Base-by-base conservation (phyloP, 2,888 invertebrate genomes). In the Eumacrocentrus americanus region DNA sequence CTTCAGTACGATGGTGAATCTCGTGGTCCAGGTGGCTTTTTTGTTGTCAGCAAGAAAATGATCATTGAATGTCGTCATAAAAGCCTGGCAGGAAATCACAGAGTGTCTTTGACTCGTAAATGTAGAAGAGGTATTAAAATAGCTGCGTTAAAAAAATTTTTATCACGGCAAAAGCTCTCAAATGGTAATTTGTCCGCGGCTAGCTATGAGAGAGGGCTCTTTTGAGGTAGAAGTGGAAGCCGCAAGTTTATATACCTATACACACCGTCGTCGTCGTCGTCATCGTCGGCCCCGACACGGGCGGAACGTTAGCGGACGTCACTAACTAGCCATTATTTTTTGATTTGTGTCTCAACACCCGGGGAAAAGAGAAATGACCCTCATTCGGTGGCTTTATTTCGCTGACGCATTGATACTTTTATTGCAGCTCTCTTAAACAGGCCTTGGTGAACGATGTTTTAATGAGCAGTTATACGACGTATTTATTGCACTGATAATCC, bases 281-380 rank as follows among this genome's bases (percentile, higher is more conserved):
- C n/a, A n/a, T n/a, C n/a, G n/a, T n/a, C n/a, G n/a, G n/a, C n/a
- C n/a, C n/a, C n/a, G n/a, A n/a, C n/a, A n/a, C n/a, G n/a, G 55
- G 57, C 14, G 48, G 44, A 44, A 48, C 63, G 58, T 58, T 65
- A n/a, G n/a, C n/a, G n/a, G n/a, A n/a, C n/a, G n/a, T n/a, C n/a
- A 9, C 70, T 68, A 72, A 69, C 72, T 68, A 69, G 67, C 68
- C 65, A 71, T 72, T 71, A 71, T 65, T 72, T 72, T 73, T 70
- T 71, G 68, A 73, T 73, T 73, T 70, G 70, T 68, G 67, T 65
- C 58, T 64, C 35, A 56, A 50, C 23, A 25, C 38, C 34, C 20
- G 20, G 38, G n/a, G 38, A 51, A 38, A 51, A 35, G 38, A 34
- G 34, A 48, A 18, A 48, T 34, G 48, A 48, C 11, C 48, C 48